Evolutionary conservation across 1,140 invertebrate genomes (phyloP).

Genomic region (Aphelinus certus): DNA sequence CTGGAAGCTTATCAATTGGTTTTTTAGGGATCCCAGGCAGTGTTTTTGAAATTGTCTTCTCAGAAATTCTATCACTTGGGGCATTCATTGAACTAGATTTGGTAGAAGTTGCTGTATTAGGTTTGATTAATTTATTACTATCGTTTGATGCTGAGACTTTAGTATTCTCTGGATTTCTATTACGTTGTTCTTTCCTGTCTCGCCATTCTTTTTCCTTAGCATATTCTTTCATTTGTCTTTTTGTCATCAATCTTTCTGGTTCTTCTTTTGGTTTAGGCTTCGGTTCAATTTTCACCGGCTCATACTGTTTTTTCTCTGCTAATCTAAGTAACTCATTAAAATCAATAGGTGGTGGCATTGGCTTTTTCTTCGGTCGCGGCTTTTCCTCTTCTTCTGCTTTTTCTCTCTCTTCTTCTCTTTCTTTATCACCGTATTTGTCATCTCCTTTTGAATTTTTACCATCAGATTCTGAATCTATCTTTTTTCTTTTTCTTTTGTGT

Average conservation of each 20-base stretch:
- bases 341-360: conserved; percentile 76
- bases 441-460: conserved; percentile 30
- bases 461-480: conserved; percentile 41
- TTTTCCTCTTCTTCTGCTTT: conserved; percentile 64
- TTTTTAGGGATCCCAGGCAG: conserved; percentile 32
- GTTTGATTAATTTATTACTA: conserved; percentile 2
- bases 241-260: conserved; percentile 78
- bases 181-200: conserved; percentile 64
- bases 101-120: not conserved
- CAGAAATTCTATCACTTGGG: not conserved
- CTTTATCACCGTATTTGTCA: conserved; percentile 46
- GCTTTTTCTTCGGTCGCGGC: conserved; percentile 68
- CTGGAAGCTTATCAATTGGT: conserved; percentile 40
- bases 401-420: conserved; percentile 46
- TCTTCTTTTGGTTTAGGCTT: conserved; percentile 71
- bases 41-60: conserved; percentile 26
- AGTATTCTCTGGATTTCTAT: conserved; percentile 18
- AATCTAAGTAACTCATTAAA: conserved; percentile 80
- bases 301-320: conserved; percentile 84
- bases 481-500: conserved; percentile 73
- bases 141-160: conserved; percentile 13
- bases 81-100: conserved; percentile 8
- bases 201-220: conserved; percentile 69
- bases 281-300: conserved; percentile 74
- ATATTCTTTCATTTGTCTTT: conserved; percentile 80